phyloP scores from a whole-genome alignment of 2,888 invertebrate genomes.

The Pterostichus niger region DNA sequence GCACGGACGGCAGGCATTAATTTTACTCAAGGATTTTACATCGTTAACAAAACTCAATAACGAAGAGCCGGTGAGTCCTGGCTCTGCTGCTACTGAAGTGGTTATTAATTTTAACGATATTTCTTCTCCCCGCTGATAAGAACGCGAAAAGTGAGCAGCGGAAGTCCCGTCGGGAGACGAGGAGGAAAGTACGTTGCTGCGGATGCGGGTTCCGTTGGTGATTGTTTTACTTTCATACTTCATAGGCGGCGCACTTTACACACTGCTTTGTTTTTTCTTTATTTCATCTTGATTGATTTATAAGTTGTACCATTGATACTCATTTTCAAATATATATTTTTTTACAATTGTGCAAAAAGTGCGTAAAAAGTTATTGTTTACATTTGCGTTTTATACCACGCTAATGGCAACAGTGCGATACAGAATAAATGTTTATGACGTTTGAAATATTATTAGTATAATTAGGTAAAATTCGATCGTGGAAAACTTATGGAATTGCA shows the following conservation, averaged over 20 bases:
- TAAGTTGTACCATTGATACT: too few species aligned
- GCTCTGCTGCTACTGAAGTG: slow-evolving; percentile 59
- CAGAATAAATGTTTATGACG: too few species aligned
- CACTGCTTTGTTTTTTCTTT: background rate
- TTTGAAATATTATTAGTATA: too few species aligned
- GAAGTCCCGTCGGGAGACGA: background rate
- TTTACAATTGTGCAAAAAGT: too few species aligned
- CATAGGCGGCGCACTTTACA: background rate
- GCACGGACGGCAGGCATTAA: slow-evolving; percentile 61
- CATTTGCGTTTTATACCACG: too few species aligned
- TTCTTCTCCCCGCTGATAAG: slow-evolving; percentile 63
- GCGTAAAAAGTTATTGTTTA: too few species aligned
- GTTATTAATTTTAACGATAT: slow-evolving; percentile 67
- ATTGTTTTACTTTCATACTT: slow-evolving; percentile 17
- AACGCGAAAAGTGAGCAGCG: slow-evolving; percentile 46
- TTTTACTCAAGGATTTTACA: slow-evolving; percentile 67
- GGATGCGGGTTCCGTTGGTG: slow-evolving; percentile 19
- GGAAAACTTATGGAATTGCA: too few species aligned
- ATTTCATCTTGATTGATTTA: too few species aligned
- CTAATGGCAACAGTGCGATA: too few species aligned
- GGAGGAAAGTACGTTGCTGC: background rate
- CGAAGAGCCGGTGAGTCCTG: slow-evolving; percentile 58
- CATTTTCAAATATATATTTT: too few species aligned
- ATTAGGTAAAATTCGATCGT: too few species aligned
- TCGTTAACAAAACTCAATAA: slow-evolving; percentile 67